Evolutionary conservation across 2,113 vertebrate species (phyloP), one percentile per base, ranked within the genome.

Genomic region (Albula glossodonta): DNA sequence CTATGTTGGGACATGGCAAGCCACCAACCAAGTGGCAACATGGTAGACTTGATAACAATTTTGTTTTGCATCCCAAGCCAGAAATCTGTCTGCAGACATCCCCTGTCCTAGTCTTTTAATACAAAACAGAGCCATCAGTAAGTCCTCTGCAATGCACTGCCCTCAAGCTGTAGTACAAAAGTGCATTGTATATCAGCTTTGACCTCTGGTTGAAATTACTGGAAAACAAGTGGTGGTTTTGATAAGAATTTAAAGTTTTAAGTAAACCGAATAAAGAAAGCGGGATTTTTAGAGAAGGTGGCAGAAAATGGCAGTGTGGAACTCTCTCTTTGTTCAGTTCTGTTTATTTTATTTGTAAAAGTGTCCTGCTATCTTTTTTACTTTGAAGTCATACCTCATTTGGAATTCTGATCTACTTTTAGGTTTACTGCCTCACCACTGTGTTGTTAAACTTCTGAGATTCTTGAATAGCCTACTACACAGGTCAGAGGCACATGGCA

Each of bases 361-460:
- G 53, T 79, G 51, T 49, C 74, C 51, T 48, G 74, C 52, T 88
- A 1, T 80, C 78, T 48, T 79, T 80, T 78, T 51, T 53, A 78
- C 82, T 79, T 66, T 89, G 80, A 84, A 78, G 85, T 79, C 48
- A 86, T 70, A 52, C 22, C 56, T 78, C 41, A 80, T 57, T 53
- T 80, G 83, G 83, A 87, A 84, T 82, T 84, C 82, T 80, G 70
- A 89, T 87, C 83, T 81, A 87, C 80, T 79, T 85, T 81, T 4
- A 53, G 77, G 83, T 74, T 83, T 77, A 81, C 48, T 51, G 49
- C 19, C 57, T 60, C 82, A 85, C 82, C 63, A 80, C 82, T 87
- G 83, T 88, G 84, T 41, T 79, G 56, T 85, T 80, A 85, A 87
- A 84, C 82, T 85, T 86, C 81, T 78, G 86, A 88, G 84, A 77